Conservation (phyloP, 2,797 vertebrate genomes). For the Bucorvus abyssinicus region DNA sequence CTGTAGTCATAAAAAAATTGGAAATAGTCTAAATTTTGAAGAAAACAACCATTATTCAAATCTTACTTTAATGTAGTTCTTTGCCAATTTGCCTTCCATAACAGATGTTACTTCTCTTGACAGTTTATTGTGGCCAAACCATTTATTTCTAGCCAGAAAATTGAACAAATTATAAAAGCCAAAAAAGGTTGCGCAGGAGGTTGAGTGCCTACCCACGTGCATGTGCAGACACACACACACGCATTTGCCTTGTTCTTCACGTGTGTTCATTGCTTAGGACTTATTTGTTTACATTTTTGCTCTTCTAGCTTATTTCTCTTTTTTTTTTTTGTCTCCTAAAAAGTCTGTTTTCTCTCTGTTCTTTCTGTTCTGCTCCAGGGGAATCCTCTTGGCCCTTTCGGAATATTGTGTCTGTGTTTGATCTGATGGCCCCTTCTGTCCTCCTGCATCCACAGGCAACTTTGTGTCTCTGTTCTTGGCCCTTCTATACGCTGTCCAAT, state of each 20-base stretch:
- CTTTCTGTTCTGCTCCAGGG: slow-evolving; percentile 36
- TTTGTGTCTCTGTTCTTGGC: slow-evolving; percentile 29
- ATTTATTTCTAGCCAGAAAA: slow-evolving; percentile 32
- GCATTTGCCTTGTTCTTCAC: slow-evolving; percentile 7
- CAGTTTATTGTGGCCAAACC: slow-evolving; percentile 35
- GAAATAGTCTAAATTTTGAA: slow-evolving; percentile 18
- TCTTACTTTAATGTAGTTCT: slow-evolving; percentile 29
- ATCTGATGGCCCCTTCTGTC: slow-evolving; percentile 37
- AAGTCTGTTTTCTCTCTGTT: slow-evolving; percentile 19
- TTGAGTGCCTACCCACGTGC: not conserved
- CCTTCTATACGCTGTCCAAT: not conserved
- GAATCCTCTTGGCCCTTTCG: not conserved
- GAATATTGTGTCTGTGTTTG: not conserved
- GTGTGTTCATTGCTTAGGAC: not conserved
- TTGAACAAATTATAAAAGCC: slow-evolving; percentile 12
- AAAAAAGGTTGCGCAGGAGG: not conserved
- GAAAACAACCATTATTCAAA: slow-evolving; percentile 36
- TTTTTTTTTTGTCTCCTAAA: not conserved
- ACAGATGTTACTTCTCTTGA: slow-evolving; percentile 58
- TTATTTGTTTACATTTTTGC: slow-evolving; percentile 11
- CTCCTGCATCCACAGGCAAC: not conserved
- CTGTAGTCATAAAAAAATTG: slow-evolving; percentile 16
- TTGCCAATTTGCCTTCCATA: slow-evolving; percentile 51
- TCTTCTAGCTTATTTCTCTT: not conserved
- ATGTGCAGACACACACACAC: rapidly evolving